These are phyloP conservation scores for Aphodius sticticus DNA, from an alignment of 2,888 invertebrate species.

Conservation along the genomic window DNA sequence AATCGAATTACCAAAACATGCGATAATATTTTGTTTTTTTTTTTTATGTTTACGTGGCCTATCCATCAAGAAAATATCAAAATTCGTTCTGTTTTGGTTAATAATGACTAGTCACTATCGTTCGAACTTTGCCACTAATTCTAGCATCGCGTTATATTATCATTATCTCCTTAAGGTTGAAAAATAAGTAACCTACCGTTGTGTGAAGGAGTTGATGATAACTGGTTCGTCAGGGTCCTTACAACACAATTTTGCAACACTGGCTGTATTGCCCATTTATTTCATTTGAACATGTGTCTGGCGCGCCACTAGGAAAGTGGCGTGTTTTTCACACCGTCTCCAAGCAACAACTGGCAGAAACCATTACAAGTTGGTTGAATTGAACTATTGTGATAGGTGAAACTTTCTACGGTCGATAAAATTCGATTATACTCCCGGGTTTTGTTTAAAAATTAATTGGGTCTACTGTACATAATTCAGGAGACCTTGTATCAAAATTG, in stretches of 20 bases:
- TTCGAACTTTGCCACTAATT: neutral
- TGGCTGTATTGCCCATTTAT: constrained; percentile 40
- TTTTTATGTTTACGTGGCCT: too few relatives aligned
- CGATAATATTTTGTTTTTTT: neutral
- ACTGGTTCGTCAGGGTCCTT: constrained; percentile 22
- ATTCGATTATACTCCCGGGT: neutral
- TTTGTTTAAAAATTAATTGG: neutral
- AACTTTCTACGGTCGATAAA: neutral
- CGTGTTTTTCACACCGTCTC: neutral
- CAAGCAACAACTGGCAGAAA: neutral
- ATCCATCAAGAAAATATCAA: too few relatives aligned
- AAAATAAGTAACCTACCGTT: constrained; percentile 24
- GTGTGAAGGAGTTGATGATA: constrained; percentile 21
- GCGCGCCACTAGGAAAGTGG: neutral
- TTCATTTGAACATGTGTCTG: neutral
- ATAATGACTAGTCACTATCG: neutral
- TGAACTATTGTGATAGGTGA: neutral
- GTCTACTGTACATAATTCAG: too few relatives aligned
- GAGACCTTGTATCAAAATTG: too few relatives aligned
- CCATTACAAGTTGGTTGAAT: neutral
- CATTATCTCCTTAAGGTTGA: neutral
- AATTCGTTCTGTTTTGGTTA: too few relatives aligned
- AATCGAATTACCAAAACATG: neutral
- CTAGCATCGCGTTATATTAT: neutral
- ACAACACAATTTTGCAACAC: constrained; percentile 39